Evolutionary conservation across 2,113 vertebrate species (phyloP), one percentile per base, ranked within the genome.

Genomic region (Macrotis lagotis): DNA sequence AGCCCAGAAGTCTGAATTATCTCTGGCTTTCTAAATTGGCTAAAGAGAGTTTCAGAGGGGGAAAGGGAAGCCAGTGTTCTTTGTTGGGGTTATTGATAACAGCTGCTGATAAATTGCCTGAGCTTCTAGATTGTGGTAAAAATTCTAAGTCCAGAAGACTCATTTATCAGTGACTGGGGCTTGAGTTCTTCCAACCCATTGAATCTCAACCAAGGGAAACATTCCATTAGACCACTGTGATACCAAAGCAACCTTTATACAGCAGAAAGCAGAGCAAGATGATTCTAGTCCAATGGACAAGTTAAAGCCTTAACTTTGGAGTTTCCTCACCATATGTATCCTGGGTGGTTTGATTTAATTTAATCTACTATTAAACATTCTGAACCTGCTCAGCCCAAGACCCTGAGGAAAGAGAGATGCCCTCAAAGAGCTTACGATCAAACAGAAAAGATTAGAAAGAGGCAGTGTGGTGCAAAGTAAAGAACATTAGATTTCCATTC

Each of bases 171-270:
- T 50, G 28, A 59, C 26, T 4, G 49, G 74, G 92, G 11, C 49
- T 91, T 22, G 37, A 93, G 31, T 50, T 48, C 12, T 90, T 55
- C 90, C 92, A 92, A 48, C 22, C 48, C 37, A 74, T 93, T 16
- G 52, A 93, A 25, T 26, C 74, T 89, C 48, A 48, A 94, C 24
- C 44, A 44, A n/a, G 47, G 52, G 47, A 24, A 92, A 47, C 59
- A 7, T 94, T 37, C 49, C 50, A 88, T 31, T n/a, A 52, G 66
- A 88, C 14, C 49, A 90, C 6, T 11, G 0, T 88, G 48, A 52
- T 10, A 44, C 90, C 55, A 89, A 94, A 50, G 37, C 12, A 12
- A 83, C 92, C 88, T 92, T 94, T 88, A 48, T 88, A 88, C 55
- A 88, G 92, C n/a, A 92, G 24, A 50, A 28, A 59, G 37, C 55